These are phyloP conservation scores for Rhinopomastus cyanomelas DNA, from an alignment of 2,113 vertebrate species.

Conservation along the genomic window DNA sequence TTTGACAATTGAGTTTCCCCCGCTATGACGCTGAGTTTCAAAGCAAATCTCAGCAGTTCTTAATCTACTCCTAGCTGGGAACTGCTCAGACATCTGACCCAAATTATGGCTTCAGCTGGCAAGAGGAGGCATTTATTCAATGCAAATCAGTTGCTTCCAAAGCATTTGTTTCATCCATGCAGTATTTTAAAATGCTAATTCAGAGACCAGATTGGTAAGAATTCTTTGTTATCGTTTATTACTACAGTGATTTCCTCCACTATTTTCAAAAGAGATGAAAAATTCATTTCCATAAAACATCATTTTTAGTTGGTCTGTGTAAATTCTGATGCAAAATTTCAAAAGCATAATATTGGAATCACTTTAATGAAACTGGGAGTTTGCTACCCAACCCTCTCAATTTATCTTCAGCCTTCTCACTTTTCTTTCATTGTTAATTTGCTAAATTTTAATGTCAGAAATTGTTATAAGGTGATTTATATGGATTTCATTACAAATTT, in stretches of 20 bases:
- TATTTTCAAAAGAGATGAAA: not conserved
- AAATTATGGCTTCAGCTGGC: constrained; percentile 42
- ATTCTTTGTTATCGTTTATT: not conserved
- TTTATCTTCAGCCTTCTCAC: not conserved
- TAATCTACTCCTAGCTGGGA: constrained; percentile 40
- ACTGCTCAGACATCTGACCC: constrained; percentile 47
- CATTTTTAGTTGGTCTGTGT: not conserved
- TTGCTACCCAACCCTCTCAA: not conserved
- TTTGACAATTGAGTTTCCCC: constrained; percentile 51
- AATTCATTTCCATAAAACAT: not conserved
- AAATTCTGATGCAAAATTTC: not conserved
- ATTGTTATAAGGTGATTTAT: not conserved
- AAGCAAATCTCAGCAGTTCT: constrained; percentile 48
- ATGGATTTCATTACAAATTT: not conserved
- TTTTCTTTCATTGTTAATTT: not conserved
- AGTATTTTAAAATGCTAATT: not conserved
- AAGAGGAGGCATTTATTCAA: not conserved
- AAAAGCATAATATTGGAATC: not conserved
- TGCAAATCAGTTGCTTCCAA: constrained; percentile 6
- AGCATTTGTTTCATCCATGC: not conserved
- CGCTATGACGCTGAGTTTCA: constrained; percentile 41
- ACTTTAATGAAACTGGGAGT: not conserved
- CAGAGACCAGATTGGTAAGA: not conserved
- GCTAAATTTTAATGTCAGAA: not conserved
- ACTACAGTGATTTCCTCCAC: not conserved